Evolutionary conservation across 1,140 invertebrate genomes (phyloP).

Genomic region (Heliconius hewitsoni): DNA sequence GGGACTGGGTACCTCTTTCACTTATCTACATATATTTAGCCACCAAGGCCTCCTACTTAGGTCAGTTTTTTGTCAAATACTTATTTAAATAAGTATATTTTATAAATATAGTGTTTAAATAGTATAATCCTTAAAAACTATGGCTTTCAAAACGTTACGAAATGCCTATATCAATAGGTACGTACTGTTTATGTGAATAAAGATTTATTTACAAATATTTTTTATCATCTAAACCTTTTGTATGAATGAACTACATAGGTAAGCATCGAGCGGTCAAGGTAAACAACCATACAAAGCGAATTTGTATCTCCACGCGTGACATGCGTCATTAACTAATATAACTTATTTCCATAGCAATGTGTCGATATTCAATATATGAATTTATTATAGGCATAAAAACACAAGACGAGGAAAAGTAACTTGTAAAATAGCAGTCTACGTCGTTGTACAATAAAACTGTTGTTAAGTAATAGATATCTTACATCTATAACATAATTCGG

Average conservation of each 20-base stretch:
- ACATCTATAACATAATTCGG: too few species aligned
- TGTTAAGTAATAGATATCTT: neutral
- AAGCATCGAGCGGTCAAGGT: conserved; percentile 62
- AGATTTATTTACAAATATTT: conserved; percentile 16
- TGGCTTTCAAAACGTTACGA: too few species aligned
- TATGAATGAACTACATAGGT: conserved; percentile 61
- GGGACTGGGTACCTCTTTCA: too few species aligned
- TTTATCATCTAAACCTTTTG: conserved; percentile 43
- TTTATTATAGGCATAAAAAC: neutral
- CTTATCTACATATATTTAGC: too few species aligned
- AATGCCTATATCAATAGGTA: neutral
- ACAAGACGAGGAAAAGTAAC: neutral
- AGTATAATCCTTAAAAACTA: too few species aligned
- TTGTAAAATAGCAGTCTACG: neutral
- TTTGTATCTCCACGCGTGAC: conserved; percentile 41
- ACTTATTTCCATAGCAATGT: conserved; percentile 22
- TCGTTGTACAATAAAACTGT: neutral
- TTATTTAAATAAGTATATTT: too few species aligned
- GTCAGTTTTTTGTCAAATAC: too few species aligned
- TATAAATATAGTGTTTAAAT: too few species aligned
- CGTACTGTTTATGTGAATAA: neutral
- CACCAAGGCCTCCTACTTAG: too few species aligned
- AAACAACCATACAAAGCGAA: conserved; percentile 53
- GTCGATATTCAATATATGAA: neutral
- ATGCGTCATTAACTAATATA: conserved; percentile 45